phyloP scores from a whole-genome alignment of 2,113 vertebrate genomes.

The Periophthalmodon schlosseri region DNA sequence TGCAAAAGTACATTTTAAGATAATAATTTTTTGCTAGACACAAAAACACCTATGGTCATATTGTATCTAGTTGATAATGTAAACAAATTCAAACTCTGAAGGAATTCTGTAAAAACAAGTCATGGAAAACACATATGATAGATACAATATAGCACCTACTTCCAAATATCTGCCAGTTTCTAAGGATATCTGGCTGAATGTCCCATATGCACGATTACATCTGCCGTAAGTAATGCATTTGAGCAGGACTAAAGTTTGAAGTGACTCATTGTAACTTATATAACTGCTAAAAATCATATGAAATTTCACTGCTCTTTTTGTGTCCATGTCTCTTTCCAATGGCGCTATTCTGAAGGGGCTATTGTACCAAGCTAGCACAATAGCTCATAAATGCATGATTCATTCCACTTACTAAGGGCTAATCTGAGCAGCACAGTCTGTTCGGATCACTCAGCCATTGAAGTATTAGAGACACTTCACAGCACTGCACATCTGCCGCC shows the following conservation, averaged over 20 bases:
- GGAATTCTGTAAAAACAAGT: no score
- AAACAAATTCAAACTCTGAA: no score
- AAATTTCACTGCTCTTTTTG: neutral
- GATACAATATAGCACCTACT: no score
- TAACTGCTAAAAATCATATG: neutral
- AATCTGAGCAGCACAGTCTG: constrained; percentile 20
- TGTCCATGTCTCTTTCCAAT: neutral
- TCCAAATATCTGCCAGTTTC: no score
- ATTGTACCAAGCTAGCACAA: neutral
- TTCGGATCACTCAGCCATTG: constrained; percentile 24
- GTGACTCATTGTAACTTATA: neutral
- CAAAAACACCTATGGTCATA: no score
- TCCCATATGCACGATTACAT: neutral
- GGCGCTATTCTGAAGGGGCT: neutral
- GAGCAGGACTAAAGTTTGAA: neutral
- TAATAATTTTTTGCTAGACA: no score
- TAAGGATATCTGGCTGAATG: no score
- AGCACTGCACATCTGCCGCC: constrained; percentile 50
- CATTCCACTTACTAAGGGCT: constrained; percentile 3
- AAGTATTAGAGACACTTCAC: constrained; percentile 43
- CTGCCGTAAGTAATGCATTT: neutral
- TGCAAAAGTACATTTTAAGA: no score
- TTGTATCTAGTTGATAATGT: no score
- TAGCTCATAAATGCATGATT: constrained; percentile 10
- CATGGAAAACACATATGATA: no score